Percentiles rank a stretch among this genome's conserved stretches.
Conservation (phyloP, 2,797 vertebrate genomes). For the Myripristis murdjan region DNA sequence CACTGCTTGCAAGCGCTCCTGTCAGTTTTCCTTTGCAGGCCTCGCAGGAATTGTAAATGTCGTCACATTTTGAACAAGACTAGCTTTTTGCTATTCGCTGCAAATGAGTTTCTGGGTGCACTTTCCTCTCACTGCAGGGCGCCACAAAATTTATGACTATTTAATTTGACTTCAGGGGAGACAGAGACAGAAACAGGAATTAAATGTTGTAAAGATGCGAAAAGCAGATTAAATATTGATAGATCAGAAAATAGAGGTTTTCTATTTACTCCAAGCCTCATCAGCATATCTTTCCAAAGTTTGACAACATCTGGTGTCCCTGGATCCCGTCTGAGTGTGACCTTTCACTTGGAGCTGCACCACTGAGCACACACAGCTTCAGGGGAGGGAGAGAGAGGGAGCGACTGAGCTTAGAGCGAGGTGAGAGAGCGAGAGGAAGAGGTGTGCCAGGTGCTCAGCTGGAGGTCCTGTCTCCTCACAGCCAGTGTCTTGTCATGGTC, state of each 20-base stretch:
- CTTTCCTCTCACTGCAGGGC: slow-evolving; percentile 37
- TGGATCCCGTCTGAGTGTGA: not conserved
- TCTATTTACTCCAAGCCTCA: not conserved
- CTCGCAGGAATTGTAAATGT: slow-evolving; percentile 69
- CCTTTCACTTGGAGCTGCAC: slow-evolving; percentile 7
- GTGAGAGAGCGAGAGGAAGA: slow-evolving; percentile 24
- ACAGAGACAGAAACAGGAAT: slow-evolving; percentile 31
- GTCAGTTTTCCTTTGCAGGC: slow-evolving; percentile 46
- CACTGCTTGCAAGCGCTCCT: slow-evolving; percentile 14
- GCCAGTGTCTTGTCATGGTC: slow-evolving; percentile 41
- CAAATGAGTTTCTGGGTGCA: slow-evolving; percentile 43
- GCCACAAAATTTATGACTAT: slow-evolving; percentile 29
- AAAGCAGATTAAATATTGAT: not conserved
- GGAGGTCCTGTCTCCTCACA: slow-evolving; percentile 27
- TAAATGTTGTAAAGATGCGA: slow-evolving; percentile 30
- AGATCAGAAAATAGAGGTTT: not conserved
- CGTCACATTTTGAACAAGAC: slow-evolving; percentile 53
- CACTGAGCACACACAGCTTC: not conserved
- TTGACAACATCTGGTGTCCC: slow-evolving; percentile 17
- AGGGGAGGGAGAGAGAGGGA: not conserved
- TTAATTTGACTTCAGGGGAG: slow-evolving; percentile 38
- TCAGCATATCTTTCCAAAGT: not conserved
- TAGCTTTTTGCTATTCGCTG: slow-evolving; percentile 39
- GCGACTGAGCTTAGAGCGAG: not conserved
- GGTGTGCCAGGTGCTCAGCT: slow-evolving; percentile 44